A percentile compares a stretch with the other conserved stretches of the same genome.
Evolutionary conservation across 2,888 invertebrate genomes (phyloP).

Genomic region (Cerastis rubricosa): DNA sequence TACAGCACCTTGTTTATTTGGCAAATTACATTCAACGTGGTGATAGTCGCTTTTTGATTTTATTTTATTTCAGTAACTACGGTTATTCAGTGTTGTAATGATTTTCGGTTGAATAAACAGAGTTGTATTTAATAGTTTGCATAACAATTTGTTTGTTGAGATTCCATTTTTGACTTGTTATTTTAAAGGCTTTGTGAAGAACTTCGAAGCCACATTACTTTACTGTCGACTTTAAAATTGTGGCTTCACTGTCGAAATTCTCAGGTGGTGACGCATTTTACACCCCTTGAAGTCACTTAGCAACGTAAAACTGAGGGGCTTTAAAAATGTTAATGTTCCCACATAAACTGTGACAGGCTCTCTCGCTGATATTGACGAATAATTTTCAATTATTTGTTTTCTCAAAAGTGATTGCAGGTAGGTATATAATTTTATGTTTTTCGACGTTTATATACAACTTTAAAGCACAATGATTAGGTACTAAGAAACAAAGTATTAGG

Average conservation of each 20-base stretch:
- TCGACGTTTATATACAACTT: background rate
- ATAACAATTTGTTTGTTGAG: background rate
- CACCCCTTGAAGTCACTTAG: conserved; percentile 64
- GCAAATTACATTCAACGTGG: conserved; percentile 43
- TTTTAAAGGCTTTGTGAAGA: background rate
- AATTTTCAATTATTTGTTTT: background rate
- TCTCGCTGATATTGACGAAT: conserved; percentile 30
- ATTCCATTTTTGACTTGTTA: background rate
- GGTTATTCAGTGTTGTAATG: conserved; percentile 21
- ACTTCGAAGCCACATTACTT: conserved; percentile 29
- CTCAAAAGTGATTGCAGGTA: background rate
- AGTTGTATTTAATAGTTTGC: conserved; percentile 8
- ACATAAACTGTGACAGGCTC: conserved; percentile 40
- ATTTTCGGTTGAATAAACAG: conserved; percentile 19
- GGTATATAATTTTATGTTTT: background rate
- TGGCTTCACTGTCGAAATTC: conserved; percentile 54
- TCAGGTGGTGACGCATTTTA: conserved; percentile 57
- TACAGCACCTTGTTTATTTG: conserved; percentile 66
- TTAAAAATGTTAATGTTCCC: conserved; percentile 44
- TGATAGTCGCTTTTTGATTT: conserved; percentile 28
- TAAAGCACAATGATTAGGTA: conserved; percentile 10
- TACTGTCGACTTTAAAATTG: conserved; percentile 35
- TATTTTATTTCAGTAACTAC: conserved; percentile 20
- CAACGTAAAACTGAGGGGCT: conserved; percentile 56
- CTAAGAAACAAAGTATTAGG: conserved; percentile 40